Evolutionary conservation across 1,140 invertebrate genomes (phyloP), one percentile per base, ranked within the genome.

Genomic region (Bombyx mandarina): DNA sequence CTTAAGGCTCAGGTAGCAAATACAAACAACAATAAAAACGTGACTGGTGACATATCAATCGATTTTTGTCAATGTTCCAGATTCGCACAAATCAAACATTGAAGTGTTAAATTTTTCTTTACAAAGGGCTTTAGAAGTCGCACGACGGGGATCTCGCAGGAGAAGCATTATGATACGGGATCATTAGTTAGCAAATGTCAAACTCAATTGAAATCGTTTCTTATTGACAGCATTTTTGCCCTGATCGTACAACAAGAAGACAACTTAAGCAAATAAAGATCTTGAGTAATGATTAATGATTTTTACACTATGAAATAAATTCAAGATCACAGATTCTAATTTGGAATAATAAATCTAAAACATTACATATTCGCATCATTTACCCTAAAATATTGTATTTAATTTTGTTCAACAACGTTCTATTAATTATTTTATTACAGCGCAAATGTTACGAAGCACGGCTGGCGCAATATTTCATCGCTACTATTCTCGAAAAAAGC

Each of bases 71-170:
- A 66, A 49, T 62, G 74, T 75, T 72, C 65, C 69, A 75, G 75
- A 83, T 84, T 83, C 82, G 75, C 77, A 80, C 84, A 84, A 82
- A 87, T 87, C 84, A 85, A 87, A 87, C 69, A 84, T 75, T 84
- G 80, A 82, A 84, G 82, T 85, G 84, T 85, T 84, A 84, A 82
- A 81, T 77, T 72, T 84, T 77, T 69, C 61, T 69, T 73, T 58
- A 84, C 80, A 85, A 83, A 72, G 70, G 61, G 67, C 60, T 73
- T 79, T 74, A 65, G 57, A 75, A 75, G 74, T 74, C 69, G 68
- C 71, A 62, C 74, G 63, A 74, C 76, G 70, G 76, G 74, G 79
- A 79, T 73, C 67, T 58, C 54, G 63, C 56, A 70, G 60, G 57
- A 61, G 59, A 54, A 55, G 67, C 75, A 75, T 82, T 86, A 74